These are phyloP conservation scores for Petrocephalus microphthalmus DNA, from an alignment of 2,113 vertebrate genomes.

Conservation along the genomic window DNA sequence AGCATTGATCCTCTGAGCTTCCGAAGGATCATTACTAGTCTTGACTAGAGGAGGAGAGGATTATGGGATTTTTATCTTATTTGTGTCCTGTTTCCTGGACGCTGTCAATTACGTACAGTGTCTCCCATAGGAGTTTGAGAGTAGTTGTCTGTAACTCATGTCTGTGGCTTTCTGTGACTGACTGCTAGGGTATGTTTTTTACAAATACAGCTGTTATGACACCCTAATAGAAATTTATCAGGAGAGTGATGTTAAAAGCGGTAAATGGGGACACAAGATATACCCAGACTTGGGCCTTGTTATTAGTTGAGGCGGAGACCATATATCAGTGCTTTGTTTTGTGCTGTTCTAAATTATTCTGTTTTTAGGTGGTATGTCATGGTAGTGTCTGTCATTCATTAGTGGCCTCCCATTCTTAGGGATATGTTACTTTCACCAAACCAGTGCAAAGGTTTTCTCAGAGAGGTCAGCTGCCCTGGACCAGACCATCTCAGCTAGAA, in stretches of 20 bases:
- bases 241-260: background rate
- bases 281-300: background rate
- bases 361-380: background rate
- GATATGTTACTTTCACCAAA: constrained; percentile 10
- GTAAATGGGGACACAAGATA: background rate
- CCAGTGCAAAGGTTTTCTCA: background rate
- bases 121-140: background rate
- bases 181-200: background rate
- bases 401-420: background rate
- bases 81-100: constrained; percentile 21
- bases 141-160: constrained; percentile 15
- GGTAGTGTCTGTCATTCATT: background rate
- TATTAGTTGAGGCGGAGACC: background rate
- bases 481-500: background rate
- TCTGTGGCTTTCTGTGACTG: background rate
- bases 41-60: constrained; percentile 26
- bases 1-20: constrained; percentile 20
- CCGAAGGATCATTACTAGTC: constrained; percentile 22
- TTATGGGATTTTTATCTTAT: constrained; percentile 32
- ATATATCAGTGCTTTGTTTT: background rate
- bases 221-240: background rate
- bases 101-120: constrained; percentile 21
- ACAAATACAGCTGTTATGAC: background rate
- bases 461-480: background rate
- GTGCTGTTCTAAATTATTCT: constrained; percentile 7